Evolutionary conservation across 2,888 invertebrate genomes (phyloP), one percentile per base, ranked within the genome.

Genomic region (Parochlus steinenii): DNA sequence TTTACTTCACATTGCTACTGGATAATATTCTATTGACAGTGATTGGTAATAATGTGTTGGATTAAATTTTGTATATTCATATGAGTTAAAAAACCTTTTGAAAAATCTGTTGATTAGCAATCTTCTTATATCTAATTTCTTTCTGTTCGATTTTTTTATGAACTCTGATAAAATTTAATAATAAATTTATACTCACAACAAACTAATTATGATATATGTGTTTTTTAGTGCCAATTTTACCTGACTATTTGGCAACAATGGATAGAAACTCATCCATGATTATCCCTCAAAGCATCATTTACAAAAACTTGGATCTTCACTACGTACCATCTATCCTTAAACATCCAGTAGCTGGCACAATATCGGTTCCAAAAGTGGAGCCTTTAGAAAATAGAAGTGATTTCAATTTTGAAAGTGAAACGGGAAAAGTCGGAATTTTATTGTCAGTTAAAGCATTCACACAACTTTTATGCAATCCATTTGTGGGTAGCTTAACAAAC

Each of bases 21-120:
- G 89, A 90, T 62, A 90, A 89, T 58, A 73, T 87, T 41, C 65
- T 90, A 15, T 65, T 89, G 30, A 89, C 89, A 22, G 81, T 86
- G 23, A 76, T 90, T 32, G 90, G 89, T 90, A 59, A 72, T 75
- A 25, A 24, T 16, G 18, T 14, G 11, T 26, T 8, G 22, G 15
- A 17, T 20, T n/a, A 26, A 15, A 19, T 28, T 22, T 39, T 38
- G 10, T n/a, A 19, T 11, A 7, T 17, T 14, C 28, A 12, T 24
- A 17, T 18, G 12, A 17, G 14, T 22, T 16, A 10, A 32, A 25
- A 22, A 22, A 22, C 22, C 16, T 19, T 25, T 11, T 16, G n/a
- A 25, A 10, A 11, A 18, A 32, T 15, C 23, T 11, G 19, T 10
- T 8, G 11, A 25, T 27, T 27, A 6, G 27, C 7, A n/a, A 10